A percentile compares a stretch with the other conserved stretches of the same genome.
Conservation (phyloP, 2,113 vertebrate genomes). For the Calyptomena viridis region DNA sequence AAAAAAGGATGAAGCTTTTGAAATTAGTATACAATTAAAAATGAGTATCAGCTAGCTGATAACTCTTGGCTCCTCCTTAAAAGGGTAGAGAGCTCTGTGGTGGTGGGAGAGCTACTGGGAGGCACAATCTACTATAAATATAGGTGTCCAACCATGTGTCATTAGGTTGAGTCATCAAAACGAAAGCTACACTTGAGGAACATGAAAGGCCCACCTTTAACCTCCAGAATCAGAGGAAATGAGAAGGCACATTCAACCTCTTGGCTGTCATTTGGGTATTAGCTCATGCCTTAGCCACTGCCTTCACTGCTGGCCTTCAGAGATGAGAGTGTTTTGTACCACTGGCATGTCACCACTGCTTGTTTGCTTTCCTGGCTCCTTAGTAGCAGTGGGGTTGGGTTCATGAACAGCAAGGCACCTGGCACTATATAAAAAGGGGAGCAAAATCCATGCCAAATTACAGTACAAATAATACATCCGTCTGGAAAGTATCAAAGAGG, state of each 20-base stretch:
- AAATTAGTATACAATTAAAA: neutral
- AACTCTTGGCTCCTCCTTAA: neutral
- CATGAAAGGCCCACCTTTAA: slow-evolving; percentile 45
- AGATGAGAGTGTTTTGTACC: neutral
- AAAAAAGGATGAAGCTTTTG: neutral
- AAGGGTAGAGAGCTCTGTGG: neutral
- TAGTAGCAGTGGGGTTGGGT: neutral
- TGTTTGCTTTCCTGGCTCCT: slow-evolving; percentile 39
- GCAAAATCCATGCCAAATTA: slow-evolving; percentile 35
- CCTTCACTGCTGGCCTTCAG: neutral
- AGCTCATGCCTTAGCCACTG: neutral
- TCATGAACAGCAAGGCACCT: slow-evolving; percentile 45
- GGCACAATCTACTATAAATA: neutral
- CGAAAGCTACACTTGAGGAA: slow-evolving; percentile 6
- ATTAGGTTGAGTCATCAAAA: slow-evolving; percentile 49
- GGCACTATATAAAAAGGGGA: neutral
- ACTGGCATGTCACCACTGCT: neutral
- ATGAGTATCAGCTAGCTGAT: neutral
- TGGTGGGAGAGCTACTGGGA: neutral
- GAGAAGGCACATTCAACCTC: neutral
- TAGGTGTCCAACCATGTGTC: neutral
- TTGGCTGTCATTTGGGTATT: neutral
- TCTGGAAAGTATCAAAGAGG: neutral
- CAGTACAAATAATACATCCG: neutral
- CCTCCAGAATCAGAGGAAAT: slow-evolving; percentile 23